Percentiles rank a stretch among this genome's conserved stretches.
Conservation (phyloP, 2,113 vertebrate species). For the Cryptomyrus ogoouensis region DNA sequence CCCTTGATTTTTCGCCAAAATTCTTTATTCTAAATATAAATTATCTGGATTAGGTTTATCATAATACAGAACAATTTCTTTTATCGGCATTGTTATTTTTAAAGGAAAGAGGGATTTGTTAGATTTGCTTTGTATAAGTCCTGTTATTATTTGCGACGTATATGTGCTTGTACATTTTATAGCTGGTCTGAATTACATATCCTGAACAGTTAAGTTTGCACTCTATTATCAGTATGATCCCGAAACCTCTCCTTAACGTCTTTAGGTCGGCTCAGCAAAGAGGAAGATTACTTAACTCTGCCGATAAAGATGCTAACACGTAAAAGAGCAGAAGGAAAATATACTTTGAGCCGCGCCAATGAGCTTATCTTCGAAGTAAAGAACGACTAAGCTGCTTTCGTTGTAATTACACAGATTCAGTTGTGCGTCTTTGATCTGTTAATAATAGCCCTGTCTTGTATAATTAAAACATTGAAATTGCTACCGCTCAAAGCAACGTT, state of each 20-base stretch:
- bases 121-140: neutral
- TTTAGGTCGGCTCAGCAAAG: slow-evolving; percentile 55
- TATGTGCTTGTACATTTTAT: neutral
- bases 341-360: slow-evolving; percentile 51
- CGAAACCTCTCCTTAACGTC: slow-evolving; percentile 45
- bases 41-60: slow-evolving; percentile 4
- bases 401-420: slow-evolving; percentile 65
- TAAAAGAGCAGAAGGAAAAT: slow-evolving; percentile 59
- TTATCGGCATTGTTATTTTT: neutral
- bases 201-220: neutral
- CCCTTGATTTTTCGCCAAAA: neutral
- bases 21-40: slow-evolving; percentile 15
- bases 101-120: neutral
- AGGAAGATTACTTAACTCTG: slow-evolving; percentile 58
- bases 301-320: slow-evolving; percentile 51
- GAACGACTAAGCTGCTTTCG: slow-evolving; percentile 58
- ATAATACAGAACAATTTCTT: neutral
- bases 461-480: slow-evolving; percentile 51
- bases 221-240: slow-evolving; percentile 19
- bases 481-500: neutral
- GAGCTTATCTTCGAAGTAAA: slow-evolving; percentile 61
- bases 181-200: neutral
- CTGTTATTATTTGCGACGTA: neutral
- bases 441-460: slow-evolving; percentile 59
- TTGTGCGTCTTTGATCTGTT: slow-evolving; percentile 50